Evolutionary conservation across 2,797 vertebrate genomes (phyloP), one percentile per base, ranked within the genome.

Genomic region (Vespertilio murinus): DNA sequence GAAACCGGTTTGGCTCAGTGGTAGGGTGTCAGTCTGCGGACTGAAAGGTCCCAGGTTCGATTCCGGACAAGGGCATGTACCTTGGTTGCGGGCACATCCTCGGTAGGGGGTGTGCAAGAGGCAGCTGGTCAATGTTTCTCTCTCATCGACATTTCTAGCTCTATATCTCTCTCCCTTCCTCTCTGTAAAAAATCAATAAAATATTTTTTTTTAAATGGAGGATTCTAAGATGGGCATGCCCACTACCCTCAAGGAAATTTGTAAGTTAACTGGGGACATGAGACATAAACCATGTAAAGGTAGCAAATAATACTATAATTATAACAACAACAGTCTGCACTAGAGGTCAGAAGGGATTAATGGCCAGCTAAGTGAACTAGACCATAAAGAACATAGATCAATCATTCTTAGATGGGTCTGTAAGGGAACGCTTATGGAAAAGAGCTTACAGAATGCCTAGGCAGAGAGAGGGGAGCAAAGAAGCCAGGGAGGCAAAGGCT

Each of bases 291-390:
- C 61, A 91, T 22, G 38, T n/a, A 70, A 94, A 45, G 87, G 64
- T 59, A 83, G 88, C 88, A 88, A 86, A 77, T 87, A 83, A 93
- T 95, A 61, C 71, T 67, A 18, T 79, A 96, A 97, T 96, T 94
- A 89, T 65, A 70, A 80, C 91, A 79, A 94, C 90, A 90, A 95
- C 96, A 83, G 71, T 38, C 20, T 28, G 75, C 61, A 81, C n/a
- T 9, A 61, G 77, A 81, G 93, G 93, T 91, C 71, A 94, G 61
- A 94, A 83, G 86, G 47, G 67, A 91, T 59, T 84, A 91, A 95
- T 5, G 90, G 56, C 64, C 59, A 81, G 33, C 67, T 54, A 87
- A 61, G 67, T 47, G 64, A 93, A 56, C 65, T 69, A 67, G 35
- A 73, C 94, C 79, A 35, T 65, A 74, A 90, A 42, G 78, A 88